Base-by-base conservation (phyloP, 2,888 invertebrate species). In the Acanthopleura granulata region DNA sequence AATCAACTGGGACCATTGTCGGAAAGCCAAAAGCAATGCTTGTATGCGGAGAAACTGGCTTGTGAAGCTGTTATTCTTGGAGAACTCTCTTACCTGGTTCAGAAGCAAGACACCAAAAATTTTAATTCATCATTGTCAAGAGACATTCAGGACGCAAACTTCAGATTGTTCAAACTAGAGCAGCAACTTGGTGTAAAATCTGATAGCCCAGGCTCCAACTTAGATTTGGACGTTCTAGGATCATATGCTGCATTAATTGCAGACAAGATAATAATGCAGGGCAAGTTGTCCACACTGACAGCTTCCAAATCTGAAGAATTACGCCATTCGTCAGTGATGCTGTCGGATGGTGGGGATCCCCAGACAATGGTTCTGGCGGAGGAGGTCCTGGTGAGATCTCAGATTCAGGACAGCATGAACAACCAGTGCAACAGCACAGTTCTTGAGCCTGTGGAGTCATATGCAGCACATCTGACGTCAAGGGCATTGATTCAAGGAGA, bases 231-330 rank as follows among this genome's bases (percentile, higher is more conserved):
- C 77, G 62, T 85, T 14, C 79, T 95, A 75, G 94, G 95, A 87
- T 94, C 95, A 88, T 92, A 95, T 85, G 94, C 95, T 66, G 93
- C 93, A 87, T 93, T 95, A 79, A 91, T 96, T 85, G 94, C 95
- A 30, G 93, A 95, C 86, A 94, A 89, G 77, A 85, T 91, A 62
- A 84, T 90, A 49, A 84, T 90, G 62, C 90, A 90, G 78, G 87
- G 88, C 29, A 87, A 88, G 71, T 75, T 79, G 40, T 83, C 83
- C 49, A 79, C 84, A 22, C 30, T 71, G 40, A 49, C 71, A 22
- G 50, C 18, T n/a, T 49, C 71, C 50, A 71, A 49, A 9, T 49
- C 49, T 49, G 49, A 49, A 18, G 40, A 71, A 12, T 11, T 49
- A n/a, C 18, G 49, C 16, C 40, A 40, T 12, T 22, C 49, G 18